phyloP scores from a whole-genome alignment of 1,140 invertebrate genomes.

The Atta texana region DNA sequence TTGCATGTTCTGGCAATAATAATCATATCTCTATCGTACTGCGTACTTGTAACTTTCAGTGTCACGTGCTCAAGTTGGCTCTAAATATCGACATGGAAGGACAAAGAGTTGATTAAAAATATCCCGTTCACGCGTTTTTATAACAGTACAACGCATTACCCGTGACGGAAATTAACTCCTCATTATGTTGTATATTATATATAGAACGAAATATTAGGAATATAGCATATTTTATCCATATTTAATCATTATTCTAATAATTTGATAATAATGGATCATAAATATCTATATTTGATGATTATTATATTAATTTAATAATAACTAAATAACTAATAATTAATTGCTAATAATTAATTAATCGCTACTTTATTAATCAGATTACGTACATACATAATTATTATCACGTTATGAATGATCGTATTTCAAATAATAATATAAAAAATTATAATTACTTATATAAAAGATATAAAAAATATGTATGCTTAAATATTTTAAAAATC shows the following conservation, averaged over 20 bases:
- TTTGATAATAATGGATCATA: background rate
- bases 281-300: background rate
- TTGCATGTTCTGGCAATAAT: slow-evolving; percentile 33
- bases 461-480: background rate
- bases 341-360: background rate
- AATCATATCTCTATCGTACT: slow-evolving; percentile 1
- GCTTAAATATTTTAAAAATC: background rate
- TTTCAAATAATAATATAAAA: background rate
- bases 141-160: slow-evolving; percentile 8
- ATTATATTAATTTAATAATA: too few relatives aligned
- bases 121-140: slow-evolving; percentile 26
- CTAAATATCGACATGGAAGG: slow-evolving; percentile 23
- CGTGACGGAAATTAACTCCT: slow-evolving; percentile 6
- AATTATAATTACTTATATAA: background rate
- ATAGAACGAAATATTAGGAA: background rate
- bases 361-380: background rate
- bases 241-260: background rate
- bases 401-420: background rate
- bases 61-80: slow-evolving; percentile 28
- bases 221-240: background rate
- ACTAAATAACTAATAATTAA: too few relatives aligned
- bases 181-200: background rate
- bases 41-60: slow-evolving; percentile 35
- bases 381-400: background rate
- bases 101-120: slow-evolving; percentile 39